A percentile compares a stretch with the other conserved stretches of the same genome.
Conservation (phyloP, 2,888 invertebrate species). For the Watsonalla cultraria region DNA sequence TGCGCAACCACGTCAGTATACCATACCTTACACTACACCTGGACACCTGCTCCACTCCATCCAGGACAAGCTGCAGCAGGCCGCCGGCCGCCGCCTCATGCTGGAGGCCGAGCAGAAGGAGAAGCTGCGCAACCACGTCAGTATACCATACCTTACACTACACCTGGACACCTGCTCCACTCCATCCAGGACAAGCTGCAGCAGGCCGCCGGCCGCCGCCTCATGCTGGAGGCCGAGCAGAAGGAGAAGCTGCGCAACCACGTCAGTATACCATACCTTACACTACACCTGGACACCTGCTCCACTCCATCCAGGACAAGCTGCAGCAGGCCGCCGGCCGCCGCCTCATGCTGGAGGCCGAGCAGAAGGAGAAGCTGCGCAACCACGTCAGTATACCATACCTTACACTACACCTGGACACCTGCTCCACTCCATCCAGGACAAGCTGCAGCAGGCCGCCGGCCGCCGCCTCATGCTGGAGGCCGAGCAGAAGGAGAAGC, state of each 20-base stretch:
- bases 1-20: slow-evolving; percentile 85
- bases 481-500: slow-evolving; percentile 87
- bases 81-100: slow-evolving; percentile 84
- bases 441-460: slow-evolving; percentile 74
- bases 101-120: slow-evolving; percentile 88
- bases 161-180: slow-evolving; percentile 12
- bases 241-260: slow-evolving; percentile 87
- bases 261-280: slow-evolving; percentile 71
- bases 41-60: slow-evolving; percentile 62
- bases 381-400: slow-evolving; percentile 81
- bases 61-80: slow-evolving; percentile 74
- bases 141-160: slow-evolving; percentile 35
- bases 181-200: slow-evolving; percentile 80
- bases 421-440: slow-evolving; percentile 76
- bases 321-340: slow-evolving; percentile 80
- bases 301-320: slow-evolving; percentile 79
- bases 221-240: slow-evolving; percentile 86
- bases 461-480: slow-evolving; percentile 86
- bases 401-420: too few relatives aligned
- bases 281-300: too few relatives aligned
- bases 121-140: slow-evolving; percentile 87
- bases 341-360: slow-evolving; percentile 85
- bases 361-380: slow-evolving; percentile 87
- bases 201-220: slow-evolving; percentile 82
- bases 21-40: too few relatives aligned